Conservation (phyloP, 1,140 invertebrate genomes). For the Papilio machaon region DNA sequence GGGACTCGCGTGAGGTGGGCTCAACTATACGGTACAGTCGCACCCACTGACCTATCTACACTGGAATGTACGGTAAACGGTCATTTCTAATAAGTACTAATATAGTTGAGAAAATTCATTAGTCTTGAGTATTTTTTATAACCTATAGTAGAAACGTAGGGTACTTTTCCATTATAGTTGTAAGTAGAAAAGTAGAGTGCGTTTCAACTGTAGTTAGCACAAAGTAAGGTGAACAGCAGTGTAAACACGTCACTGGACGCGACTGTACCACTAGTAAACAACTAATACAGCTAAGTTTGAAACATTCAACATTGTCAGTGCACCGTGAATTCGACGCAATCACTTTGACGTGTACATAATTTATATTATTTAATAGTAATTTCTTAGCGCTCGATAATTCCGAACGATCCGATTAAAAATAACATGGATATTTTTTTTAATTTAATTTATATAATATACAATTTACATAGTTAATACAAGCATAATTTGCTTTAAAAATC, state of each 20-base stretch:
- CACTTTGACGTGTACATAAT: conserved; percentile 52
- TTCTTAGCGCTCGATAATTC: conserved; percentile 69
- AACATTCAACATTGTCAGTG: conserved; percentile 59
- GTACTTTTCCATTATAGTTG: too few species aligned
- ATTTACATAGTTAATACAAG: conserved; percentile 76
- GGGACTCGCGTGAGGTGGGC: conserved; percentile 69
- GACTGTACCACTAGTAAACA: conserved; percentile 42
- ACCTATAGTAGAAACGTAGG: background rate
- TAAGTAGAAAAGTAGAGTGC: background rate
- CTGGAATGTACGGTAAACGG: background rate
- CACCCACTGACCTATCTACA: conserved; percentile 15
- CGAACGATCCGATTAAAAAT: conserved; percentile 77
- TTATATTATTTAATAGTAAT: conserved; percentile 55
- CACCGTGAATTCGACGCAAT: conserved; percentile 56
- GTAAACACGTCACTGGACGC: background rate
- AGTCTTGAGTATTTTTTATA: too few species aligned
- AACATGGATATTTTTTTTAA: conserved; percentile 74
- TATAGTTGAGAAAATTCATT: too few species aligned
- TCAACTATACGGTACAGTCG: conserved; percentile 63
- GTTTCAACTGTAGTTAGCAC: background rate
- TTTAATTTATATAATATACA: conserved; percentile 73
- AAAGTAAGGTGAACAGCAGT: background rate
- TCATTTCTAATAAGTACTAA: conserved; percentile 43
- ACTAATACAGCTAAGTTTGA: conserved; percentile 46
- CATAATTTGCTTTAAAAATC: conserved; percentile 60